Evolutionary conservation across 2,113 vertebrate genomes (phyloP), one percentile per base, ranked within the genome.

Genomic region (Chionis minor): DNA sequence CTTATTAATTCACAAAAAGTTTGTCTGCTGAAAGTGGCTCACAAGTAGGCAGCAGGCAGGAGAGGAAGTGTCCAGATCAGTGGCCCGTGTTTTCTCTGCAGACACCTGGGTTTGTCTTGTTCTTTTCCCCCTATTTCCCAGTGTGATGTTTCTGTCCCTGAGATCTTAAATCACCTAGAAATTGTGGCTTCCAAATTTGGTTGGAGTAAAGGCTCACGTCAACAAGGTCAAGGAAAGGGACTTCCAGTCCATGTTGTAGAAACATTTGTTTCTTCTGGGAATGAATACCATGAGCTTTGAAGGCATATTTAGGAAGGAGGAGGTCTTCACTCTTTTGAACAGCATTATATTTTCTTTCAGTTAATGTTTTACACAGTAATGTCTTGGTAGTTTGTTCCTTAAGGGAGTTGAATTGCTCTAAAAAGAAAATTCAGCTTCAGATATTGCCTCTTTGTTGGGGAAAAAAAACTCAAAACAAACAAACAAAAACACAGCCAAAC

Each of bases 191-290:
- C 61, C 73, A 81, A 69, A 74, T 91, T 70, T 23, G 8, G 1
- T 47, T 88, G 67, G n/a, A 70, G 49, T 90, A 87, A 95, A 89
- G 58, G 23, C n/a, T 86, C 8, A 6, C 2, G 5, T 75, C 30
- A 87, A 22, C 63, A 69, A 88, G 69, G 40, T 84, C 81, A 87
- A 94, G 52, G 69, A 65, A 95, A 95, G 77, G 56, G 77, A 90
- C 78, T 96, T 96, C 66, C 93, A 89, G 85, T 90, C 24, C 11
- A 40, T 61, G 20, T 71, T 59, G 79, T 92, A 71, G 44, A 94
- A 95, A 70, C 38, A 47, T 81, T 58, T 86, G 8, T 83, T 97
- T 93, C 66, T 88, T 94, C 54, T 91, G 91, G 95, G 96, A 97
- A 94, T 94, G 62, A 92, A 55, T 86, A 59, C 83, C 75, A 82